Evolutionary conservation across 2,888 invertebrate genomes (phyloP), one percentile per base, ranked within the genome.

Genomic region (Tuta absoluta): DNA sequence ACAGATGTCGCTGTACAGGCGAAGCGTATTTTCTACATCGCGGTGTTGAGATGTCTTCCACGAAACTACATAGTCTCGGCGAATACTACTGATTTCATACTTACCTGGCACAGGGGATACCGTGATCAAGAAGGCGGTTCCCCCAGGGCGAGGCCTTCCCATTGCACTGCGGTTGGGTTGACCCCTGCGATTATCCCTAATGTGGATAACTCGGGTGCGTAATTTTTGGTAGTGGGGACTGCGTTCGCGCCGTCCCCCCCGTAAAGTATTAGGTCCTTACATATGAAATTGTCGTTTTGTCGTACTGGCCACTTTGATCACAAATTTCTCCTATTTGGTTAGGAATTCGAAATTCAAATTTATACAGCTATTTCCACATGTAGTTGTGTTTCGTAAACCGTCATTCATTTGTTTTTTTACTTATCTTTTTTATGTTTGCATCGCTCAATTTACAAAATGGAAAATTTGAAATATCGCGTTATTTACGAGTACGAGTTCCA

Each of bases 181-280:
- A 63, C 63, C 63, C 48, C 57, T 63, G 63, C 63, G 63, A 63
- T 58, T 63, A 63, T 63, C 63, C 63, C 63, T 63, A 63, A 63
- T 63, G 63, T 58, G 63, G 63, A 63, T 63, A 63, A 58, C 63
- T 63, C 63, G 63, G 63, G 45, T 45, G 63, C 63, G 63, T 63
- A 58, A 63, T 63, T 63, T 63, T 63, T 63, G 63, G 58, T 63
- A 63, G 63, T 63, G 63, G 63, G 63, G 63, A 58, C 63, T 63
- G 63, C 63, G 63, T 63, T 23, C 63, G 63, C 63, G 63, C 63
- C 21, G 57, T 63, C 58, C 63, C 63, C 63, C 48, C 53, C 63
- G 51, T 49, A 17, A 58, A 58, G 10, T 58, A 1, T 23, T 4
- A 17, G 23, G 19, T 49, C 23, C 5, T n/a, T n/a, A n/a, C n/a